Conservation (phyloP, 2,888 invertebrate genomes). For the Cryptocheilus praepositus region DNA sequence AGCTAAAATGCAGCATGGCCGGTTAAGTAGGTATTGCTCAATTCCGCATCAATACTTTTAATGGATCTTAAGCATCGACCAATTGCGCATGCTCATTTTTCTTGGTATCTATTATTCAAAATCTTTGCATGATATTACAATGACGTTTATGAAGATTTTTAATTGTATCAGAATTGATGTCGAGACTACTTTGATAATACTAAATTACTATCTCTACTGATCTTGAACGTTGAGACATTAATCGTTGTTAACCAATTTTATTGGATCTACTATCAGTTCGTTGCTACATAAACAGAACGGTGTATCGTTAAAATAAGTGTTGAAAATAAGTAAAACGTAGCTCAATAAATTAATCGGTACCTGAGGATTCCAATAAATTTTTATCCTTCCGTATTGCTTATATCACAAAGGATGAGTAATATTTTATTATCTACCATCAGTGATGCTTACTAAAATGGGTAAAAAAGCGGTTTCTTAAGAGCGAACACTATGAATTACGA, state of each 20-base stretch:
- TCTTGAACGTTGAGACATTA: background rate
- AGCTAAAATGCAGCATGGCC: no score
- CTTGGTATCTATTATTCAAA: no score
- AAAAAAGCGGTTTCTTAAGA: conserved; percentile 46
- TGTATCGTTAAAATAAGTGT: conserved; percentile 1
- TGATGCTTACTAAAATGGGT: conserved; percentile 39
- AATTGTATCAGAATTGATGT: no score
- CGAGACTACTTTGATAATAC: background rate
- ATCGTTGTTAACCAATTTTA: background rate
- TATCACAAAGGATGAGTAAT: conserved; percentile 49
- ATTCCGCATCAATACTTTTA: no score
- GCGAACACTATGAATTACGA: conserved; percentile 46
- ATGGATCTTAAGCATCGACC: no score
- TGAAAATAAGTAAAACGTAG: no score
- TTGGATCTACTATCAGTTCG: background rate
- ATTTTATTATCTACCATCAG: conserved; percentile 45
- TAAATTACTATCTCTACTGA: background rate
- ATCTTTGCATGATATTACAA: no score
- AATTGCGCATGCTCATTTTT: no score
- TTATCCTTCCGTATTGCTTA: conserved; percentile 23
- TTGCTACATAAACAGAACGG: conserved; percentile 1
- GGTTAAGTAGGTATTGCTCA: no score
- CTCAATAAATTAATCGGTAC: background rate
- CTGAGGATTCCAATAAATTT: conserved; percentile 39
- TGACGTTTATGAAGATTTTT: no score